These are phyloP conservation scores for Tamandua tetradactyla DNA, from an alignment of 2,797 vertebrate genomes.

Conservation along the genomic window DNA sequence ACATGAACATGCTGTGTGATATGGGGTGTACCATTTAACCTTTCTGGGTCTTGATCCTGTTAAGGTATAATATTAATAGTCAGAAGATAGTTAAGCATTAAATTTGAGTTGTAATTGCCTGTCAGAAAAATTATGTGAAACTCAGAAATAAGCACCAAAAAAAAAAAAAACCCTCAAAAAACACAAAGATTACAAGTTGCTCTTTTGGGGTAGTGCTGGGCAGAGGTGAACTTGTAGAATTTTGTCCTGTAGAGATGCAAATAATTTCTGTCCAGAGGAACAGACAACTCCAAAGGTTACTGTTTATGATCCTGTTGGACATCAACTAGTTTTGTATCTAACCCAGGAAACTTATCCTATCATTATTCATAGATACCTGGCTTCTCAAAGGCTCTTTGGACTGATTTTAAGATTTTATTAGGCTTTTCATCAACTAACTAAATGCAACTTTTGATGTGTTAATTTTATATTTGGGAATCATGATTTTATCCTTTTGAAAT, in stretches of 20 bases:
- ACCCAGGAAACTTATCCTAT: background rate
- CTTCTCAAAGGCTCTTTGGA: too few relatives aligned
- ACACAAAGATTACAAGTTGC: background rate
- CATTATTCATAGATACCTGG: background rate
- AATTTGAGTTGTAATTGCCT: background rate
- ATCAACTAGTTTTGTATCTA: background rate
- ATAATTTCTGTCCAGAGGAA: background rate
- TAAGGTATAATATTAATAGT: background rate
- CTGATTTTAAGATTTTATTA: too few relatives aligned
- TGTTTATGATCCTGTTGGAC: background rate
- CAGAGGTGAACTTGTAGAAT: too few relatives aligned
- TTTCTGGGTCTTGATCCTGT: background rate
- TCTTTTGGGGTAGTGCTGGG: background rate
- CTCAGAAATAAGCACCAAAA: background rate
- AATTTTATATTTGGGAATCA: conserved; percentile 36
- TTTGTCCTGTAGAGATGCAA: background rate
- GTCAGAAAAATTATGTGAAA: background rate
- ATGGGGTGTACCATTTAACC: background rate
- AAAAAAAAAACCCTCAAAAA: background rate
- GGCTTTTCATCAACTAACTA: too few relatives aligned
- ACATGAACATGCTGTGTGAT: background rate
- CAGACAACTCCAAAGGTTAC: background rate
- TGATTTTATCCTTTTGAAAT: conserved; percentile 15
- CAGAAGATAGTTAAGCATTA: background rate
- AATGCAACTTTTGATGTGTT: background rate